Evolutionary conservation across 2,888 invertebrate genomes (phyloP), one percentile per base, ranked within the genome.

Genomic region (Meta bourneti): DNA sequence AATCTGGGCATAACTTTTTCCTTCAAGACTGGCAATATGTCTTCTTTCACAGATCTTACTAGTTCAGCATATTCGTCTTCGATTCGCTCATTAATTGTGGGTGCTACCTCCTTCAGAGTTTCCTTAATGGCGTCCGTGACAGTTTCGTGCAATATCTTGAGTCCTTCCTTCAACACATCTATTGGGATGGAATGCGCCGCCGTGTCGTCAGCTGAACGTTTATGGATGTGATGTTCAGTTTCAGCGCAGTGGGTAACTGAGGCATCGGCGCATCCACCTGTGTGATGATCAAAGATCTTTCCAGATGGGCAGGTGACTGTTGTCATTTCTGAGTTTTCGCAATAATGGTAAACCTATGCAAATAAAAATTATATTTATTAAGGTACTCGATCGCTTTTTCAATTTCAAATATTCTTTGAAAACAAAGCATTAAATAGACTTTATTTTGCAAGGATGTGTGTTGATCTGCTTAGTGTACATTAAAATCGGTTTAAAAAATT

Each of bases 261-360:
- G 6, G 48, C 20, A 9, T 91, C 90, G 9, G 71, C 54, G 20
- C 90, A 91, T n/a, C 48, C 51, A 6, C 48, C 61, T 1, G 82
- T 61, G 16, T 71, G 70, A 20, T 86, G 74, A 75, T 91, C 71
- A 49, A 91, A 91, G 0, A 86, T 75, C 70, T 91, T 51, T 48
- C 90, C 90, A 20, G 48, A 1, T 0, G 86, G 90, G 54, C 90
- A 91, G 6, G 75, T 77, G 19, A 91, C 19, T 0, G 81, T 86
- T 5, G 52, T 61, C 70, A 91, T 52, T 71, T 71, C 52, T 8
- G 70, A 70, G 34, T 86, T 82, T 54, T 81, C 48, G 34, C 90
- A 91, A 0, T 52, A n/a, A 34, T 81, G 86, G n/a, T 91, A 91
- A 9, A 91, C 86, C 90, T 91, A 20, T 54, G 7, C 34, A 34